Conservation (phyloP, 2,113 vertebrate species). For the Lophotis ruficrista region DNA sequence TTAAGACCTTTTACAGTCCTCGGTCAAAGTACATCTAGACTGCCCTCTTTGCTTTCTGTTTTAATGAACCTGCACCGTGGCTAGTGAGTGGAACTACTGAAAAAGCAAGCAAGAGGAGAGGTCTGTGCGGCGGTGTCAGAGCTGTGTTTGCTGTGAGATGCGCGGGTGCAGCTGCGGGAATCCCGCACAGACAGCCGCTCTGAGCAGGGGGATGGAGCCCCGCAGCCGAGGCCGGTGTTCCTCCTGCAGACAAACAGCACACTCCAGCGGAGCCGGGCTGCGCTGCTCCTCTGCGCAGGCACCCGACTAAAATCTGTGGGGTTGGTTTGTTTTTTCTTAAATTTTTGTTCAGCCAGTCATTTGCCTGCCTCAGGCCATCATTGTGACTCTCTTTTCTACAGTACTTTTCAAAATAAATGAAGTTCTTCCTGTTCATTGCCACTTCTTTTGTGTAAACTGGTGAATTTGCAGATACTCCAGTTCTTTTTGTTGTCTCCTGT, state of each 20-base stretch:
- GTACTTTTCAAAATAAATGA: neutral
- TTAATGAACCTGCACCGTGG: neutral
- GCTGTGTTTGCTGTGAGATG: no score
- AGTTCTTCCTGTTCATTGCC: neutral
- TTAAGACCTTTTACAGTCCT: neutral
- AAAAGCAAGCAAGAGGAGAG: neutral
- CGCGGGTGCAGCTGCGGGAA: no score
- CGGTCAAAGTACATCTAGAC: neutral
- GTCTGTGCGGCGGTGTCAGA: fast-evolving
- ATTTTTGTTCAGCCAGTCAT: neutral
- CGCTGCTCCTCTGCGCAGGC: neutral
- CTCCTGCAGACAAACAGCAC: neutral
- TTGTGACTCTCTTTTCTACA: neutral
- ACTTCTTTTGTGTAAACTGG: neutral
- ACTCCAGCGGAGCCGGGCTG: neutral
- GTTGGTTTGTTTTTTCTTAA: no score
- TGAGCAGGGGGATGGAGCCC: neutral
- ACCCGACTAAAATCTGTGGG: no score
- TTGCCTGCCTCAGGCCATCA: neutral
- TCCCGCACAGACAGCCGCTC: no score
- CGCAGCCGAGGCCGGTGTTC: fast-evolving
- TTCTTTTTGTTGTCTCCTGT: neutral
- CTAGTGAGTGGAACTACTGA: neutral
- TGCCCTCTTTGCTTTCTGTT: neutral
- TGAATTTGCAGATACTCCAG: neutral